A percentile compares a stretch with the other conserved stretches of the same genome.
These are phyloP conservation scores for Bujurquina vittata DNA, from an alignment of 2,113 vertebrate species.

Conservation along the genomic window DNA sequence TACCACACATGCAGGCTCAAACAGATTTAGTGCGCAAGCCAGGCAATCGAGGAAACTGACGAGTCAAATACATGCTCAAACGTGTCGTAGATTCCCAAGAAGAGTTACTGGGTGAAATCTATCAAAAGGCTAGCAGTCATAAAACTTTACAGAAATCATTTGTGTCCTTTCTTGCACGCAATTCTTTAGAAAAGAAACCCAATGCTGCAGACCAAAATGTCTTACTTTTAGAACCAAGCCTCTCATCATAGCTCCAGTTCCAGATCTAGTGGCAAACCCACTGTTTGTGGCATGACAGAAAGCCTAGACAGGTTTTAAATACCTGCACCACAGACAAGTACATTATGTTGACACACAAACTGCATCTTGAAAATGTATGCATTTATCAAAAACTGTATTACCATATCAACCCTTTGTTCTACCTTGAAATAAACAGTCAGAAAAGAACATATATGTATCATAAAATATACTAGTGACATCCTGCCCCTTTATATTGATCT, in stretches of 20 bases:
- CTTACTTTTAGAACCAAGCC: background rate
- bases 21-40: background rate
- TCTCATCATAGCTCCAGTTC: background rate
- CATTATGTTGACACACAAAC: no score
- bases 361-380: no score
- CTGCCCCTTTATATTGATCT: background rate
- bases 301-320: background rate
- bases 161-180: background rate
- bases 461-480: no score
- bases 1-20: constrained; percentile 17
- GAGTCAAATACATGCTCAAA: background rate
- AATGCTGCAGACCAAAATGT: background rate
- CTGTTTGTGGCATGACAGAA: background rate
- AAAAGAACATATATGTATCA: no score
- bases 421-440: no score
- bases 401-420: no score
- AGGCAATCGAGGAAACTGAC: background rate
- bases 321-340: background rate
- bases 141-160: background rate
- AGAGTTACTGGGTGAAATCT: background rate
- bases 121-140: background rate
- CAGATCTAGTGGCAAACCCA: background rate
- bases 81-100: background rate
- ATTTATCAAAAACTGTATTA: no score
- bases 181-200: background rate